These are phyloP conservation scores for Tachycineta bicolor DNA, from an alignment of 2,113 vertebrate species.

Conservation along the genomic window DNA sequence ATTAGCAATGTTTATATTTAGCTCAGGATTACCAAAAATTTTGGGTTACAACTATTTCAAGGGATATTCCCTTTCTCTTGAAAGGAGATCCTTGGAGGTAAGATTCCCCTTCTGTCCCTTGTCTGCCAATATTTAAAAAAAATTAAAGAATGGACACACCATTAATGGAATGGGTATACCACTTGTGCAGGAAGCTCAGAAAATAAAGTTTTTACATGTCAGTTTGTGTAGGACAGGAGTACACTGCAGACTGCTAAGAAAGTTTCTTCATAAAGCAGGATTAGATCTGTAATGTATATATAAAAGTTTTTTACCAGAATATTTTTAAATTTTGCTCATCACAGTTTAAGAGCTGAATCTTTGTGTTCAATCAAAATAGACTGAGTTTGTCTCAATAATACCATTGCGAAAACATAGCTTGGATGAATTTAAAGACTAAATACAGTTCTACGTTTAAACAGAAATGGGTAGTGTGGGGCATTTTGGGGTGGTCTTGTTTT, in stretches of 20 bases:
- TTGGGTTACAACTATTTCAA: background rate
- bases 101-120: background rate
- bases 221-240: background rate
- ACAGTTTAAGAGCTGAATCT: background rate
- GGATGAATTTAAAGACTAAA: background rate
- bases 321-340: background rate
- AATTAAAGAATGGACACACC: background rate
- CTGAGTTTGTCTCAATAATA: background rate
- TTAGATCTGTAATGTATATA: background rate
- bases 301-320: background rate
- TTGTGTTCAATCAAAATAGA: background rate
- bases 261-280: background rate
- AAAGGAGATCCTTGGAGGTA: background rate
- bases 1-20: background rate
- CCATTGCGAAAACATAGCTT: background rate
- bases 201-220: background rate
- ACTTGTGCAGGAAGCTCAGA: background rate
- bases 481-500: background rate
- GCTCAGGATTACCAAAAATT: background rate
- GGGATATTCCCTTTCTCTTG: background rate
- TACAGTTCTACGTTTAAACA: background rate
- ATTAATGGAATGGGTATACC: background rate
- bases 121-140: background rate
- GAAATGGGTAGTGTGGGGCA: background rate
- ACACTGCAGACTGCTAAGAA: background rate